phyloP scores from a whole-genome alignment of 2,888 invertebrate genomes.

The Diplazon laetatorius region DNA sequence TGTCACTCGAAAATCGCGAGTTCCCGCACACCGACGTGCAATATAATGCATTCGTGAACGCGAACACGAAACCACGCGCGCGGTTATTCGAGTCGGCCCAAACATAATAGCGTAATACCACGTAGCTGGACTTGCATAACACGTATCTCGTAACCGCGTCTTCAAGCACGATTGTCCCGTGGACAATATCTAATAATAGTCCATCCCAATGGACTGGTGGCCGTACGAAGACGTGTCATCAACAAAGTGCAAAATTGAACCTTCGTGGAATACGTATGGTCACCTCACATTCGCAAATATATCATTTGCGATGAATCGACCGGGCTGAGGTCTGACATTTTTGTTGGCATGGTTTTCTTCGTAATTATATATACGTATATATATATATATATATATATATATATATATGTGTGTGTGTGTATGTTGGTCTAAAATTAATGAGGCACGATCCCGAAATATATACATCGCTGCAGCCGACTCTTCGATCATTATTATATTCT shows the following conservation, averaged over 20 bases:
- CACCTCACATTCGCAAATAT: neutral
- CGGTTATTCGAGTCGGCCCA: neutral
- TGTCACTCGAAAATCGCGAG: too few species aligned
- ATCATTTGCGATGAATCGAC: conserved; percentile 16
- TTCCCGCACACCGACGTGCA: too few species aligned
- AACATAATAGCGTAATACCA: neutral
- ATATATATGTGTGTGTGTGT: too few species aligned
- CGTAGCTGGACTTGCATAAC: conserved; percentile 49
- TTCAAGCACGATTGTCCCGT: conserved; percentile 8
- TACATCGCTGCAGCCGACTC: too few species aligned
- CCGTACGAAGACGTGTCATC: neutral
- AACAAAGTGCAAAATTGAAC: neutral
- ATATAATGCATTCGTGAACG: neutral
- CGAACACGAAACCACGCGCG: conserved; percentile 1
- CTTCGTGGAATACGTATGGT: neutral
- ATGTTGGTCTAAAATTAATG: too few species aligned
- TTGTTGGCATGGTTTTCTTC: conserved; percentile 9
- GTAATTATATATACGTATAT: too few species aligned
- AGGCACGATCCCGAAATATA: too few species aligned
- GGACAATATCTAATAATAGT: conserved; percentile 18
- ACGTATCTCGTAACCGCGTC: conserved; percentile 39
- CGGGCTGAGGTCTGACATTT: conserved; percentile 1
- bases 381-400: too few species aligned
- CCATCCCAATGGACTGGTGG: neutral
- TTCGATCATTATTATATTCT: too few species aligned